Evolutionary conservation across 2,113 vertebrate genomes (phyloP).

Genomic region (Paracanthobrama guichenoti): DNA sequence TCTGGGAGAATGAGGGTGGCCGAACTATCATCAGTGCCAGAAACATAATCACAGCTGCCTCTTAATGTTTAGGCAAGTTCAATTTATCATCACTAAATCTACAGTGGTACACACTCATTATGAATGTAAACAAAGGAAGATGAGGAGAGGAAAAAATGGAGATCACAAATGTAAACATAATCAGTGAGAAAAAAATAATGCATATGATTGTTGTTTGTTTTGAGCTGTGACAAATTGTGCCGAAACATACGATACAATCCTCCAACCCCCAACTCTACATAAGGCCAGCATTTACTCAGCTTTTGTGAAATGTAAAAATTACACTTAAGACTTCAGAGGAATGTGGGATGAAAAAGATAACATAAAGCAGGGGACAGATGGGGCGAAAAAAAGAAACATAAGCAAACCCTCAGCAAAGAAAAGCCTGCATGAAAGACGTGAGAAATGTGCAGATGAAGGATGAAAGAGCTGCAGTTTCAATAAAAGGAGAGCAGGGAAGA

Average conservation of each 20-base stretch:
- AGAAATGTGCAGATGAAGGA: conserved; percentile 14
- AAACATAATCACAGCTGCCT: conserved; percentile 13
- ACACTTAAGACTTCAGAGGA: conserved; percentile 1
- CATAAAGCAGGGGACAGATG: conserved; percentile 3
- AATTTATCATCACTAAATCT: conserved; percentile 5
- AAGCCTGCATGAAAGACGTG: not conserved
- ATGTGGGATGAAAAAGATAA: conserved; percentile 2
- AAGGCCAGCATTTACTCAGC: not conserved
- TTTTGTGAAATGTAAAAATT: conserved; percentile 22
- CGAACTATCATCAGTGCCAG: not conserved
- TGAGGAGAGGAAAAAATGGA: conserved; percentile 9
- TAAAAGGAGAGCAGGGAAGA: conserved; percentile 12
- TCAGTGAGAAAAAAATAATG: conserved; percentile 8
- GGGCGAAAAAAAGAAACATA: not conserved
- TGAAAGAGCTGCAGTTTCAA: not conserved
- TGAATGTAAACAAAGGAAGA: conserved; percentile 22
- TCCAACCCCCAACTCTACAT: not conserved
- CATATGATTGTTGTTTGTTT: conserved; percentile 20
- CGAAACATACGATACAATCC: not conserved
- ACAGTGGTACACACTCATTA: conserved; percentile 2
- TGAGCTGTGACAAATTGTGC: conserved; percentile 22
- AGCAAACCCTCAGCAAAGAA: conserved; percentile 10
- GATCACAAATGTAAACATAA: conserved; percentile 29
- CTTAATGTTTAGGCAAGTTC: not conserved
- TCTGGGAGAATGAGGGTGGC: not conserved